phyloP scores from a whole-genome alignment of 2,888 invertebrate genomes.

The Enoplolaimus lenunculus region DNA sequence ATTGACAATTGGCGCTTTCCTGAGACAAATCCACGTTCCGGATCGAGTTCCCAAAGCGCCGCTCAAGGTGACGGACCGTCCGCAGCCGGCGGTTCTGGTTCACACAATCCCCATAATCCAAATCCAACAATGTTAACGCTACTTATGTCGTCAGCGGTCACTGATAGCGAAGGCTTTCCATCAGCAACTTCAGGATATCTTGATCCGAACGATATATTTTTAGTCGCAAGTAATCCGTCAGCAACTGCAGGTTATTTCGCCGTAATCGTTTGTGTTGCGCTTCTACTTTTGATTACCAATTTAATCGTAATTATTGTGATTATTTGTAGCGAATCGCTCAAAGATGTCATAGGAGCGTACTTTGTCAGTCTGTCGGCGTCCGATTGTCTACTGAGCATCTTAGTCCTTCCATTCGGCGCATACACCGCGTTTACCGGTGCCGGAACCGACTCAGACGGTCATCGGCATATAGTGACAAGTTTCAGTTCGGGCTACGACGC shows the following conservation, averaged over 20 bases:
- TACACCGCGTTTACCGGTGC: too few species aligned
- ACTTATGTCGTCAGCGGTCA: too few species aligned
- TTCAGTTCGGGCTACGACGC: neutral
- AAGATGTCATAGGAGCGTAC: constrained; percentile 90
- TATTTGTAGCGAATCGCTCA: constrained; percentile 54
- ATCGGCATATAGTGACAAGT: neutral
- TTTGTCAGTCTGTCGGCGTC: constrained; percentile 81
- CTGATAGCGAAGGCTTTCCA: too few species aligned
- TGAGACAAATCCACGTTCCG: neutral
- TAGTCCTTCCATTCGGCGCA: constrained; percentile 81
- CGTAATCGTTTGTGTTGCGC: constrained; percentile 72
- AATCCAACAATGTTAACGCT: too few species aligned
- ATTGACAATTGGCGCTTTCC: constrained; percentile 17
- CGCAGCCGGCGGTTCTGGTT: neutral
- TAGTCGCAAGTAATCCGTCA: neutral
- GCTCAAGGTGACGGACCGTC: neutral
- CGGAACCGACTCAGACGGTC: constrained; percentile 56
- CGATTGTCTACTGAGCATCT: constrained; percentile 72
- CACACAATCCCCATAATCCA: neutral
- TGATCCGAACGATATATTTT: neutral
- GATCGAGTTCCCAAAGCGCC: neutral
- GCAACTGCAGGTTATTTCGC: constrained; percentile 53
- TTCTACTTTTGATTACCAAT: constrained; percentile 71
- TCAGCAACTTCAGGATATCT: too few species aligned
- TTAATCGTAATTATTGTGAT: constrained; percentile 64